Percentiles rank a stretch among this genome's conserved stretches.
Evolutionary conservation across 2,113 vertebrate species (phyloP).

Genomic region (Eleginops maclovinus): DNA sequence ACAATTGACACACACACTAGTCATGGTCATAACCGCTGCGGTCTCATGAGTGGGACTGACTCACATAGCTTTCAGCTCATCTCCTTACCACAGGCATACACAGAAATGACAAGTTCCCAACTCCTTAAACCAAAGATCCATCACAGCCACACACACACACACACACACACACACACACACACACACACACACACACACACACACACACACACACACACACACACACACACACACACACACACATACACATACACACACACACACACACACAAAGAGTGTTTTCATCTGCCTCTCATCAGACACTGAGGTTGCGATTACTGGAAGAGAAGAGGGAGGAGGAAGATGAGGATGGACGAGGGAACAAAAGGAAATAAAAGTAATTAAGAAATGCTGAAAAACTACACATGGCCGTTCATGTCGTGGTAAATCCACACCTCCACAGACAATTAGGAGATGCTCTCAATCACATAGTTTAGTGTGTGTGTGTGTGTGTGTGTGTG

Average conservation of each 20-base stretch:
- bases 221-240: constrained; percentile 12
- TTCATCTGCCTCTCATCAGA: constrained; percentile 73
- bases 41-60: constrained; percentile 64
- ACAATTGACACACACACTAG: constrained; percentile 50
- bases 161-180: constrained; percentile 11
- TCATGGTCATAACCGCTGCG: constrained; percentile 64
- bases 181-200: background rate
- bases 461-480: too few relatives aligned
- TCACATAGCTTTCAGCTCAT: constrained; percentile 69
- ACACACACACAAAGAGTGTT: constrained; percentile 22
- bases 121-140: constrained; percentile 62
- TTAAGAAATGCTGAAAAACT: constrained; percentile 24
- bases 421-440: constrained; percentile 43
- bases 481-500: too few relatives aligned
- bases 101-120: constrained; percentile 59
- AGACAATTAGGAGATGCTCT: constrained; percentile 47
- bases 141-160: constrained; percentile 27
- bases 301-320: constrained; percentile 70
- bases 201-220: constrained; percentile 18
- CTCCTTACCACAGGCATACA: constrained; percentile 61
- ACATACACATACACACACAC: constrained; percentile 4
- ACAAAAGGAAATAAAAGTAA: background rate
- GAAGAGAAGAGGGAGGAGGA: constrained; percentile 52
- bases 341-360: constrained; percentile 35
- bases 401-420: constrained; percentile 21